Percentiles rank a stretch among this genome's conserved stretches.
Conservation (phyloP, 2,888 invertebrate genomes). For the Coenonympha glycerion region DNA sequence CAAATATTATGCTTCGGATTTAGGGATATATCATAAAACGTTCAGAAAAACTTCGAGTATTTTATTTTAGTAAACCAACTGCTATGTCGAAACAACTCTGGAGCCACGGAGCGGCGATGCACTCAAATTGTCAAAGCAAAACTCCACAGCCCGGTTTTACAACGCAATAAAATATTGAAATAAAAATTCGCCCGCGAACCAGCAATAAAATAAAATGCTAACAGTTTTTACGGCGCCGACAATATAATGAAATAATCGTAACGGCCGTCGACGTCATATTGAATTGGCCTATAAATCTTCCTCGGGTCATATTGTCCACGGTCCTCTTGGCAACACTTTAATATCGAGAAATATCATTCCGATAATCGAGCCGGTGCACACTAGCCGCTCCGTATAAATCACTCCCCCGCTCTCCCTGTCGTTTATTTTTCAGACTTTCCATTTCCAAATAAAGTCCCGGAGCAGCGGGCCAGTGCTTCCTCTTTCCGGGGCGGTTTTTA, state of each 20-base stretch:
- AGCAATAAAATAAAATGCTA: conserved; percentile 73
- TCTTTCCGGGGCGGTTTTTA: conserved; percentile 73
- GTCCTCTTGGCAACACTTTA: conserved; percentile 74
- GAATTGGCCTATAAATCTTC: conserved; percentile 74
- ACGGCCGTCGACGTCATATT: conserved; percentile 68
- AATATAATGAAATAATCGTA: conserved; percentile 76
- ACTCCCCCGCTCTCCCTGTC: conserved; percentile 62
- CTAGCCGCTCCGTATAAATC: conserved; percentile 69
- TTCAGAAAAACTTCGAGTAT: background rate
- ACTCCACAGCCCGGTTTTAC: conserved; percentile 46
- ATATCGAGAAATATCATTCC: conserved; percentile 75
- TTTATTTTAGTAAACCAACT: conserved; percentile 5
- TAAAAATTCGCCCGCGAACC: conserved; percentile 63
- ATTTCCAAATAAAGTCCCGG: conserved; percentile 75
- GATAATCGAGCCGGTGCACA: conserved; percentile 67
- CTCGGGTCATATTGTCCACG: conserved; percentile 75
- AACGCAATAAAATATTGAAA: conserved; percentile 72
- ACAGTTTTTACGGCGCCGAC: conserved; percentile 74
- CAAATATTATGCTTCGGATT: too few species aligned
- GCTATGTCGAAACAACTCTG: conserved; percentile 29
- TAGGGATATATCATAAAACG: background rate
- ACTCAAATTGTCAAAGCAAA: conserved; percentile 44
- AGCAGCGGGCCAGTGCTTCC: conserved; percentile 72
- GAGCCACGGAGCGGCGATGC: conserved; percentile 39
- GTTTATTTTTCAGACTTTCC: conserved; percentile 76